A percentile compares a stretch with the other conserved stretches of the same genome.
Conservation (phyloP, 2,888 invertebrate species). For the Baccha elongata region DNA sequence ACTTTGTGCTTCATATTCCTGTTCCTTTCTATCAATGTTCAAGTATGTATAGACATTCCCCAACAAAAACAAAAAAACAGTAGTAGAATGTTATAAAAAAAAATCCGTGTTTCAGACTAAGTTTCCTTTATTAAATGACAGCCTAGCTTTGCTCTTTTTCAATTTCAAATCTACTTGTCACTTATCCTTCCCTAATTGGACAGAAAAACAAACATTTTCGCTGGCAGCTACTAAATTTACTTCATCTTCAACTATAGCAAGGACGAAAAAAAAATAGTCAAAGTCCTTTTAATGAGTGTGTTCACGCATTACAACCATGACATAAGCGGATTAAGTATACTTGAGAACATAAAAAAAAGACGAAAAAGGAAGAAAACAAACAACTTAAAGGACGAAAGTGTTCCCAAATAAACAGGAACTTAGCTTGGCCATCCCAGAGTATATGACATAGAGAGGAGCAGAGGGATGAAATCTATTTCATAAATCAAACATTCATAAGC, state of each 20-base stretch:
- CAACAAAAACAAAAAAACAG: background rate
- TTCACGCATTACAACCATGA: conserved; percentile 72
- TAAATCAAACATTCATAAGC: conserved; percentile 73
- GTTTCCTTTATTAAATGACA: conserved; percentile 41
- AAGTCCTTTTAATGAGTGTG: conserved; percentile 57
- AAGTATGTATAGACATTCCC: background rate
- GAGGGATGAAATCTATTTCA: conserved; percentile 48
- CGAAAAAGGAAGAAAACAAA: conserved; percentile 27
- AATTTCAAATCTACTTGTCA: conserved; percentile 66
- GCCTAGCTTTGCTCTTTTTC: conserved; percentile 41
- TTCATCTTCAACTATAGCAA: conserved; percentile 5
- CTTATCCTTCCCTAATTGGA: conserved; percentile 72
- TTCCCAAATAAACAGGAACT: conserved; percentile 21
- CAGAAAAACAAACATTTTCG: conserved; percentile 61
- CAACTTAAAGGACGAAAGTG: conserved; percentile 18
- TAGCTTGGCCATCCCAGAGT: conserved; percentile 17
- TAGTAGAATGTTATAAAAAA: background rate
- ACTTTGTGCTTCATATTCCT: conserved; percentile 33
- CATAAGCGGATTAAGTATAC: conserved; percentile 70
- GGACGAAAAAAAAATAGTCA: conserved; percentile 1
- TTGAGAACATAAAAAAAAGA: conserved; percentile 25
- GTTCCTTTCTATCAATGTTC: conserved; percentile 28
- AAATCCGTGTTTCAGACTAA: conserved; percentile 17
- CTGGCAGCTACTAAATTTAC: conserved; percentile 52
- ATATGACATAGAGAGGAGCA: background rate